Conservation (phyloP, 2,888 invertebrate genomes). For the Limnephilus auricula region DNA sequence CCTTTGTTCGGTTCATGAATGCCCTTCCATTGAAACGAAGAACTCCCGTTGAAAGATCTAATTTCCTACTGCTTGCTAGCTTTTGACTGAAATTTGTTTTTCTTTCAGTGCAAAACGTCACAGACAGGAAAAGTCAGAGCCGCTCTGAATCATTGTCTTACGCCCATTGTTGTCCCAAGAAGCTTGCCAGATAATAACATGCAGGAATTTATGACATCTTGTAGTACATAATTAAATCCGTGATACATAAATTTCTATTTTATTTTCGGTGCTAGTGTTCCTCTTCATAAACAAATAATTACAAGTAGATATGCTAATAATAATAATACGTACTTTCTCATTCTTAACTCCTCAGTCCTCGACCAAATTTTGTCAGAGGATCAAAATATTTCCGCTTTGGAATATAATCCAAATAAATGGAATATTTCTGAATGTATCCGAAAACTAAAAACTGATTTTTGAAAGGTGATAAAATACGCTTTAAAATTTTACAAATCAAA, state of each 20-base stretch:
- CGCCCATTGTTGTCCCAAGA: background rate
- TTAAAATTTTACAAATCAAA: too few relatives aligned
- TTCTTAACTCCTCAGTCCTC: too few relatives aligned
- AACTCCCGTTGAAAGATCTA: background rate
- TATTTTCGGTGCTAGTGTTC: background rate
- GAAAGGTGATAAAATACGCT: too few relatives aligned
- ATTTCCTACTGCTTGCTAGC: background rate
- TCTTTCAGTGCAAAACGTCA: background rate
- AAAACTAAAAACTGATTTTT: too few relatives aligned
- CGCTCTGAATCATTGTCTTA: background rate
- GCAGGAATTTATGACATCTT: background rate
- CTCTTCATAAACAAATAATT: background rate
- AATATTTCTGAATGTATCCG: too few relatives aligned
- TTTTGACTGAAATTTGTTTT: background rate
- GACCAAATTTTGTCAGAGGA: too few relatives aligned
- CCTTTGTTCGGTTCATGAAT: background rate
- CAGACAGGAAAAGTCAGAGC: background rate
- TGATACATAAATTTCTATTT: background rate
- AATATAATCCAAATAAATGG: too few relatives aligned
- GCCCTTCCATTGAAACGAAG: background rate
- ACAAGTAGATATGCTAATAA: background rate
- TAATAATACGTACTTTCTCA: background rate
- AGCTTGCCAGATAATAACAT: slow-evolving; percentile 2
- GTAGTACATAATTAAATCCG: background rate
- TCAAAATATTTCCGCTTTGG: too few relatives aligned